Conservation (phyloP, 2,888 invertebrate species). For the Taenaris catops region DNA sequence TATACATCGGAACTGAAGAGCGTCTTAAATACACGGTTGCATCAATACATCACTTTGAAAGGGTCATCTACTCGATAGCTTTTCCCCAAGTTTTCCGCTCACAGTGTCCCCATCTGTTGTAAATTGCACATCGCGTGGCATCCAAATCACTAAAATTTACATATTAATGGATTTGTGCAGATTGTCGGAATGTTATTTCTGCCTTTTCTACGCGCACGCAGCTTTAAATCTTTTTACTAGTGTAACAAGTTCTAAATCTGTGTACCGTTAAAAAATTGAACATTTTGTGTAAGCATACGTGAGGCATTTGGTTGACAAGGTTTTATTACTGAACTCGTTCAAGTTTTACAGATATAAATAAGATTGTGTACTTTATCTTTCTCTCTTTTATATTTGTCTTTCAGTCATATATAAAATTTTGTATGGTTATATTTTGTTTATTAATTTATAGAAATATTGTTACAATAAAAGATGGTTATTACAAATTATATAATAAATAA, state of each 20-base stretch:
- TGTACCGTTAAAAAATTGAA: too few relatives aligned
- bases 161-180: constrained; percentile 23
- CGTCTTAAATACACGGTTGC: too few relatives aligned
- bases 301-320: neutral
- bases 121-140: constrained; percentile 9
- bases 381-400: neutral
- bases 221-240: neutral
- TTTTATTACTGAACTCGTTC: neutral
- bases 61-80: too few relatives aligned
- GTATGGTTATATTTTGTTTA: too few relatives aligned
- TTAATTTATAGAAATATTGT: too few relatives aligned
- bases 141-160: constrained; percentile 22
- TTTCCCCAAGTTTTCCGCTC: constrained; percentile 2
- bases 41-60: too few relatives aligned
- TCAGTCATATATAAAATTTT: too few relatives aligned
- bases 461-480: too few relatives aligned
- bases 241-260: neutral
- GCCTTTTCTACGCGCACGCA: neutral
- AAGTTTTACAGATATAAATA: neutral
- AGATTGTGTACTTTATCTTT: neutral
- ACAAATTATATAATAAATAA: too few relatives aligned
- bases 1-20: too few relatives aligned
- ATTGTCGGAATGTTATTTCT: constrained; percentile 13
- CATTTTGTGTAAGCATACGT: too few relatives aligned
- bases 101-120: neutral